Percentiles rank a stretch among this genome's conserved stretches.
phyloP scores from a whole-genome alignment of 2,113 vertebrate species.

The Gorilla gorilla region DNA sequence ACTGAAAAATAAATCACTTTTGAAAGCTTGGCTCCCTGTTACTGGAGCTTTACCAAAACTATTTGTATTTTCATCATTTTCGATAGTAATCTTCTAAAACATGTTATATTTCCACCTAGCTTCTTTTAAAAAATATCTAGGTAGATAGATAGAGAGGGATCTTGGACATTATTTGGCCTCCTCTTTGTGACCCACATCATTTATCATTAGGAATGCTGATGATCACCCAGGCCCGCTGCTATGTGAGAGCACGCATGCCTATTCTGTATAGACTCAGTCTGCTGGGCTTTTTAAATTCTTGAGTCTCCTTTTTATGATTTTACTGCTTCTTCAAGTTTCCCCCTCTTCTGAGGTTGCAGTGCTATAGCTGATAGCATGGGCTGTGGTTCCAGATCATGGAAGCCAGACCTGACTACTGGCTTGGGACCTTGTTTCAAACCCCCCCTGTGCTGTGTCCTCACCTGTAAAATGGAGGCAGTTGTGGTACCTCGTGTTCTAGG shows the following conservation, averaged over 20 bases:
- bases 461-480: neutral
- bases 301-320: neutral
- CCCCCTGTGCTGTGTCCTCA: neutral
- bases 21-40: neutral
- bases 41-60: neutral
- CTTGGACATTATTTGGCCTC: neutral
- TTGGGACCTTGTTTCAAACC: neutral
- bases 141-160: neutral
- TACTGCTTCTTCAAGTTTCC: neutral
- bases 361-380: neutral
- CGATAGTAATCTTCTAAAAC: neutral
- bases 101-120: neutral
- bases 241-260: fast-evolving
- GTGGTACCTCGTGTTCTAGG: neutral
- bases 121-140: neutral
- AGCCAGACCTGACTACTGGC: neutral
- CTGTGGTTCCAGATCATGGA: neutral
- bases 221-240: neutral
- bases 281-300: neutral
- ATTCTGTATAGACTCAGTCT: neutral
- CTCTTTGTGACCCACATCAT: neutral
- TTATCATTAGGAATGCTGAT: neutral
- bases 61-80: neutral
- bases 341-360: neutral
- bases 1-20: neutral